Evolutionary conservation across 1,140 invertebrate genomes (phyloP).

Genomic region (Armadillidium nasatum): DNA sequence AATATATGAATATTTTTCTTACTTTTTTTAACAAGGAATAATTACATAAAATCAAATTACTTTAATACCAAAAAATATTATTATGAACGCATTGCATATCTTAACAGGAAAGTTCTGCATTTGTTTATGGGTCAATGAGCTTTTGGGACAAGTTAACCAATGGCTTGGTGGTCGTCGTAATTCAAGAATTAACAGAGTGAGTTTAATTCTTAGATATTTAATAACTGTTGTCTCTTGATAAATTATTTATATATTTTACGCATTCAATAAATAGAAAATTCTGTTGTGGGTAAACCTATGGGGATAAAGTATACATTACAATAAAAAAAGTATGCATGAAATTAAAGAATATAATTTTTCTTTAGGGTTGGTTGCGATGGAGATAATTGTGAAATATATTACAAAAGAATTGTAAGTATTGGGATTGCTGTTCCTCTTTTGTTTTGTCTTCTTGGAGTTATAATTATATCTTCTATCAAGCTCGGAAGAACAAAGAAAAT

Average conservation of each 20-base stretch:
- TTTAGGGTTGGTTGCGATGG: not conserved
- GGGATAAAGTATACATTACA: not conserved
- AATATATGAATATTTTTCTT: no score
- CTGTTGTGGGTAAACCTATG: not conserved
- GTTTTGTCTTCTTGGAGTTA: not conserved
- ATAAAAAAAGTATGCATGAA: not conserved
- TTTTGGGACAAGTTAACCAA: conserved; percentile 61
- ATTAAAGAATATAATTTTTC: not conserved
- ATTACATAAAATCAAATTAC: not conserved
- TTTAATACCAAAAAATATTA: not conserved
- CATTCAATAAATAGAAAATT: not conserved
- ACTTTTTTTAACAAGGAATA: no score
- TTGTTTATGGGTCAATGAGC: conserved; percentile 61
- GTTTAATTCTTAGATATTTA: not conserved
- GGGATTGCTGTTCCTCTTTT: not conserved
- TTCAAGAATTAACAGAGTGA: conserved; percentile 51
- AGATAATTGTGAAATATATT: not conserved
- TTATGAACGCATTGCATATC: not conserved
- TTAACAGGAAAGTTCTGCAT: conserved; percentile 55
- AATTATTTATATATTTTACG: not conserved
- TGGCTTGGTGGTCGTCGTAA: conserved; percentile 55
- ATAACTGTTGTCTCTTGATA: not conserved
- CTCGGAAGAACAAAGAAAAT: not conserved
- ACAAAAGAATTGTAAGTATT: not conserved
- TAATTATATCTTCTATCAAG: not conserved